phyloP scores from a whole-genome alignment of 2,797 vertebrate genomes.

The Sebastes ruberrimus region DNA sequence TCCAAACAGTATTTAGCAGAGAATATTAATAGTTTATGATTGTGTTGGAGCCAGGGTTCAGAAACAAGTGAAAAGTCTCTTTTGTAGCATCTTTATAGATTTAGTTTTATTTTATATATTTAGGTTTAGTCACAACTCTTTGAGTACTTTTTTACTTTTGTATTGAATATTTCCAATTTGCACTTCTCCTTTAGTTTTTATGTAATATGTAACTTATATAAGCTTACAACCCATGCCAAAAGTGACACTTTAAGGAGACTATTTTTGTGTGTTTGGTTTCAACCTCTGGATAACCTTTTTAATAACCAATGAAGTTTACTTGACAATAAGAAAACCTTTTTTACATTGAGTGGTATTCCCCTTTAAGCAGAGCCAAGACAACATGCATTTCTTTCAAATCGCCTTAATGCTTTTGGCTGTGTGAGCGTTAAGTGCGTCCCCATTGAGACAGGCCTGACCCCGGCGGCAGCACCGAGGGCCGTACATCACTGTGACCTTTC shows the following conservation, averaged over 20 bases:
- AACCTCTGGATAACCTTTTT: not conserved
- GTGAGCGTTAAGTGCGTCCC: constrained; percentile 69
- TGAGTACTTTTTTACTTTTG: not conserved
- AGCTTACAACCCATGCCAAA: not conserved
- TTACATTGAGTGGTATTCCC: not conserved
- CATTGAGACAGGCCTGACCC: constrained; percentile 69
- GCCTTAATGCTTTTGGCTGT: constrained; percentile 41
- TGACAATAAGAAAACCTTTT: not conserved
- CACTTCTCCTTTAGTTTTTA: not conserved
- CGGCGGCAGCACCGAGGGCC: constrained; percentile 48
- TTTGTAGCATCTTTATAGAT: not conserved
- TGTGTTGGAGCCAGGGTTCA: not conserved
- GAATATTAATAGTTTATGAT: not conserved
- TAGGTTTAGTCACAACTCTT: not conserved
- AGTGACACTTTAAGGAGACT: not conserved
- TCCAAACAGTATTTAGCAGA: not conserved
- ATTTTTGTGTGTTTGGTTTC: not conserved
- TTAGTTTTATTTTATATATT: no score
- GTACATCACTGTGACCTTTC: constrained; percentile 74
- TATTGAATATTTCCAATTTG: not conserved
- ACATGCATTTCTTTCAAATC: constrained; percentile 43
- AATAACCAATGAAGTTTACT: not conserved
- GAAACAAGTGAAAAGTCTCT: not conserved
- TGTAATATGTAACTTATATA: not conserved
- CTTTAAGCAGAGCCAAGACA: constrained; percentile 24